A percentile compares a stretch with the other conserved stretches of the same genome.
These are phyloP conservation scores for Passerina amoena DNA, from an alignment of 2,113 vertebrate species.

Conservation along the genomic window DNA sequence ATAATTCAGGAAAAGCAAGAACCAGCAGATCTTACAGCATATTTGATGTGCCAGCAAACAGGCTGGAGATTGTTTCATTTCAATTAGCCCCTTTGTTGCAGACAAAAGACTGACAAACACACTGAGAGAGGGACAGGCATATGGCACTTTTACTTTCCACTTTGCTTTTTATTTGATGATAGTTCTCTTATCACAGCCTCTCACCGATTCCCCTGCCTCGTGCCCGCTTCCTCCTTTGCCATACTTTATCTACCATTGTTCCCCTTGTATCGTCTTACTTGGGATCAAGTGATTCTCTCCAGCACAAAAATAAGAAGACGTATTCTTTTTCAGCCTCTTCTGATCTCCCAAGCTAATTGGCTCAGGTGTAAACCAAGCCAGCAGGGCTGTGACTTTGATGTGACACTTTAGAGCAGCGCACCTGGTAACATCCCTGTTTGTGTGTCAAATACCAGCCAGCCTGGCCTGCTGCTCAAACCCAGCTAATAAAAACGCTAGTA, in stretches of 20 bases:
- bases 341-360: slow-evolving; percentile 92
- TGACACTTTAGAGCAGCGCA: slow-evolving; percentile 70
- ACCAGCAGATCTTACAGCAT: slow-evolving; percentile 88
- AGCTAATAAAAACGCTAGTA: slow-evolving; percentile 74
- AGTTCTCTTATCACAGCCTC: slow-evolving; percentile 64
- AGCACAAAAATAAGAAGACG: slow-evolving; percentile 69
- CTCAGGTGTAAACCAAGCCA: slow-evolving; percentile 93
- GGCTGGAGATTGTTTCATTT: slow-evolving; percentile 83
- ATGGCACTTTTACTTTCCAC: slow-evolving; percentile 71
- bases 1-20: slow-evolving; percentile 88
- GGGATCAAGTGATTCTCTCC: slow-evolving; percentile 84
- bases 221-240: slow-evolving; percentile 62
- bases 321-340: slow-evolving; percentile 81
- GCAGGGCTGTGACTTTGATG: slow-evolving; percentile 87
- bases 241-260: slow-evolving; percentile 72
- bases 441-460: slow-evolving; percentile 76
- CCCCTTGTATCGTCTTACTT: slow-evolving; percentile 78
- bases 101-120: slow-evolving; percentile 87
- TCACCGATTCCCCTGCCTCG: slow-evolving; percentile 35
- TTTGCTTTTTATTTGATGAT: slow-evolving; percentile 56
- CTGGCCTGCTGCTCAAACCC: slow-evolving; percentile 71
- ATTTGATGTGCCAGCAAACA: slow-evolving; percentile 88
- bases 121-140: slow-evolving; percentile 74
- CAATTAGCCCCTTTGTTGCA: slow-evolving; percentile 90
- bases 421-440: slow-evolving; percentile 75